Conservation (phyloP, 2,113 vertebrate genomes). For the Sminthopsis crassicaudata region DNA sequence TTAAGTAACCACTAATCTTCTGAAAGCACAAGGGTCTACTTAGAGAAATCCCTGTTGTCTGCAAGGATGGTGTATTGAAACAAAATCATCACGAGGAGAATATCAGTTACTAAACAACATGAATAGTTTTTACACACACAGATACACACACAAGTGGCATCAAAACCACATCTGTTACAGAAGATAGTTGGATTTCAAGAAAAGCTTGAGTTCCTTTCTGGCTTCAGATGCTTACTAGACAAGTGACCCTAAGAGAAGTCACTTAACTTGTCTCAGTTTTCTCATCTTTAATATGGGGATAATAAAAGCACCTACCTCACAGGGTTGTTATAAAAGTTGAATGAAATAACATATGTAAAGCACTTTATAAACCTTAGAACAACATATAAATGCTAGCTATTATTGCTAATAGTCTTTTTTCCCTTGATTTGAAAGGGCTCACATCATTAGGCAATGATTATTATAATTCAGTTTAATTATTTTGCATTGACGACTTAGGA, state of each 20-base stretch:
- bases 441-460: neutral
- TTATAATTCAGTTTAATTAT: neutral
- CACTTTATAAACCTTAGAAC: neutral
- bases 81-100: constrained; percentile 67
- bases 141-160: neutral
- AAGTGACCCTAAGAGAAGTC: neutral
- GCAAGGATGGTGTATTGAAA: constrained; percentile 68
- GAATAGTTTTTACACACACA: constrained; percentile 48
- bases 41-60: constrained; percentile 78
- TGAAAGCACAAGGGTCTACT: constrained; percentile 80
- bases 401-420: neutral
- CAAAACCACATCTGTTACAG: neutral
- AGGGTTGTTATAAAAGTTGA: neutral
- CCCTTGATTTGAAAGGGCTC: neutral
- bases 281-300: neutral
- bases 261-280: neutral
- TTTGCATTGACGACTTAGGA: neutral
- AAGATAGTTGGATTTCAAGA: neutral
- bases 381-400: neutral
- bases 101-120: constrained; percentile 77
- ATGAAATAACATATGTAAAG: neutral
- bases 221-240: neutral
- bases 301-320: neutral
- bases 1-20: constrained; percentile 81
- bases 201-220: neutral